phyloP scores from a whole-genome alignment of 2,113 vertebrate species.

The Pitta sordida region DNA sequence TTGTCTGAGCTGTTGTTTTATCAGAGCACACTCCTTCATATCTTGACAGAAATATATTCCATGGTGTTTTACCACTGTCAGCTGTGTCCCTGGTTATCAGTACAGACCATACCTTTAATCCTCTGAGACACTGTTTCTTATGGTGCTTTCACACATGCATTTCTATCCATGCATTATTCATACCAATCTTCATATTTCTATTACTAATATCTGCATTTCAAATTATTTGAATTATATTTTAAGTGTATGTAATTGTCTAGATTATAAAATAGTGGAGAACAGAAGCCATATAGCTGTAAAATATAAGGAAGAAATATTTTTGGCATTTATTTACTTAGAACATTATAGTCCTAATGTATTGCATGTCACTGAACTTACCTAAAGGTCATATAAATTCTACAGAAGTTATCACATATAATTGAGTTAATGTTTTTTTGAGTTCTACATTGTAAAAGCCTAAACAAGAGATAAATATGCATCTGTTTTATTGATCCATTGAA shows the following conservation, averaged over 20 bases:
- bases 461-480: slow-evolving; percentile 11
- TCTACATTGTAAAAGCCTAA: neutral
- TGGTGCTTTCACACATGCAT: neutral
- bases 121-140: neutral
- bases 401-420: slow-evolving; percentile 11
- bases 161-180: neutral
- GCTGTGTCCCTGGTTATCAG: neutral
- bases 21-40: neutral
- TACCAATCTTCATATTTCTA: neutral
- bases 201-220: neutral
- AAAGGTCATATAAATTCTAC: neutral
- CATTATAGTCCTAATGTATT: neutral
- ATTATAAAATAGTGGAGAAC: neutral
- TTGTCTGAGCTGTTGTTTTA: neutral
- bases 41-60: neutral
- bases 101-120: neutral
- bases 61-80: neutral
- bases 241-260: neutral
- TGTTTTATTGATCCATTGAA: slow-evolving; percentile 26
- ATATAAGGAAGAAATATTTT: slow-evolving; percentile 23
- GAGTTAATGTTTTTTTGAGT: neutral
- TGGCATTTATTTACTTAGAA: neutral
- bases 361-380: neutral
- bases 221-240: neutral
- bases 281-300: slow-evolving; percentile 11